A percentile compares a stretch with the other conserved stretches of the same genome.
phyloP scores from a whole-genome alignment of 2,888 invertebrate species.

The Apotomis capreana region DNA sequence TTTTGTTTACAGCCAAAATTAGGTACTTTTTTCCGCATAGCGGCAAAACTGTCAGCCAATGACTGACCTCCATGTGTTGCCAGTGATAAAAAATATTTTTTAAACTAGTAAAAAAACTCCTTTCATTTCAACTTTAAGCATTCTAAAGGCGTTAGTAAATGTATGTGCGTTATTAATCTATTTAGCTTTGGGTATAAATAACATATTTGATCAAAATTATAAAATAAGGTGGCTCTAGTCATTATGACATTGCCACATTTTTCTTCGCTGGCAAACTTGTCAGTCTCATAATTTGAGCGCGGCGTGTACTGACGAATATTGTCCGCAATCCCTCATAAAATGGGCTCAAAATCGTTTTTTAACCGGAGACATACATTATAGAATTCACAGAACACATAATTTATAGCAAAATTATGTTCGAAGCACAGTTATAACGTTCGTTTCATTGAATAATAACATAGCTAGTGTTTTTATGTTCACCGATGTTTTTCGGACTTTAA shows the following conservation, averaged over 20 bases:
- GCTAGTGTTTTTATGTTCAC: conserved; percentile 44
- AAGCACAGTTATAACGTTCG: conserved; percentile 70
- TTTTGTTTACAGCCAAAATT: conserved; percentile 47
- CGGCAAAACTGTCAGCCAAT: conserved; percentile 65
- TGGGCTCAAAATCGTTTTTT: conserved; percentile 58
- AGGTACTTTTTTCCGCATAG: conserved; percentile 64
- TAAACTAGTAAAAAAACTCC: conserved; percentile 31
- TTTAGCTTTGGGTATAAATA: conserved; percentile 5
- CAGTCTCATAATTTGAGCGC: conserved; percentile 62
- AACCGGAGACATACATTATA: conserved; percentile 62
- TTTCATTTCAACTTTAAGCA: not conserved
- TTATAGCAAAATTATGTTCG: conserved; percentile 62
- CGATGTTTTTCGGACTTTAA: conserved; percentile 44
- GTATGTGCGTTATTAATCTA: conserved; percentile 1
- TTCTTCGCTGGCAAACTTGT: conserved; percentile 54
- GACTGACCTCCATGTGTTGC: conserved; percentile 60
- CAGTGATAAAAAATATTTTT: conserved; percentile 42
- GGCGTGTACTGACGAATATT: conserved; percentile 57
- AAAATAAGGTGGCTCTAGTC: conserved; percentile 34
- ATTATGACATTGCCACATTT: conserved; percentile 48
- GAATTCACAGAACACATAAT: conserved; percentile 52
- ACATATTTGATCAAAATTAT: conserved; percentile 10
- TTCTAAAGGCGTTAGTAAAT: not conserved
- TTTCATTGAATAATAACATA: conserved; percentile 49
- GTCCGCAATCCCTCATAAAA: conserved; percentile 55